Evolutionary conservation across 1,140 invertebrate genomes (phyloP).

Genomic region (Drosophila bocki): DNA sequence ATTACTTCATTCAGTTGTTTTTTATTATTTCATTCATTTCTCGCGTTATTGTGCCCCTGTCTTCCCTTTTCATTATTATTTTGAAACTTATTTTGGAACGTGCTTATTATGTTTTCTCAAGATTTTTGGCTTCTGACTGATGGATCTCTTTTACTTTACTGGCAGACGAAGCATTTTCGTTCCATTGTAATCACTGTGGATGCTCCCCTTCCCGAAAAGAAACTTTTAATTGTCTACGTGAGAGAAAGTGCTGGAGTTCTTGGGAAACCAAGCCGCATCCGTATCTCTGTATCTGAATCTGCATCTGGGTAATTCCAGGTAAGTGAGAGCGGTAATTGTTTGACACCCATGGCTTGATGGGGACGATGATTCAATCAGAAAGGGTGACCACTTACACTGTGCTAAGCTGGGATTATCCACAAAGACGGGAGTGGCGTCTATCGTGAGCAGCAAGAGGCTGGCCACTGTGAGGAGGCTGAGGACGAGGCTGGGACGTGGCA

Average conservation of each 20-base stretch:
- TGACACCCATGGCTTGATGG: conserved; percentile 36
- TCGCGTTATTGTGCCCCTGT: background rate
- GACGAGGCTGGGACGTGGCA: conserved; percentile 45
- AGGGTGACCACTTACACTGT: conserved; percentile 76
- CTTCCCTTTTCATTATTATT: background rate
- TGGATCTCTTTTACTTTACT: conserved; percentile 7
- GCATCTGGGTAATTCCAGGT: conserved; percentile 39
- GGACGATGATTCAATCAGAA: conserved; percentile 17
- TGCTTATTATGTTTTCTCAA: conserved; percentile 22
- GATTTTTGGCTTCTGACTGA: conserved; percentile 33
- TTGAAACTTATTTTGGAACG: conserved; percentile 28
- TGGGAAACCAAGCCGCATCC: conserved; percentile 48
- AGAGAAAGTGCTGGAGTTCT: conserved; percentile 79
- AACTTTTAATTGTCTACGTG: conserved; percentile 74
- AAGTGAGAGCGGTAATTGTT: conserved; percentile 36
- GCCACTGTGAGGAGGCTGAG: conserved; percentile 51
- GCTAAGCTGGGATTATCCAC: conserved; percentile 85
- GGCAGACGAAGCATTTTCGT: conserved; percentile 14
- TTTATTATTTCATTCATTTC: conserved; percentile 2
- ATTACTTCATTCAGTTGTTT: conserved; percentile 1
- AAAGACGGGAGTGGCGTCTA: conserved; percentile 73
- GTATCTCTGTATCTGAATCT: conserved; percentile 47
- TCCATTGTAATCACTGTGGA: conserved; percentile 38
- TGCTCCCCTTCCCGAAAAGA: conserved; percentile 49
- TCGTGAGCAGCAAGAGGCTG: conserved; percentile 54